These are phyloP conservation scores for Macrochelys suwanniensis DNA, from an alignment of 2,797 vertebrate genomes.

Conservation along the genomic window DNA sequence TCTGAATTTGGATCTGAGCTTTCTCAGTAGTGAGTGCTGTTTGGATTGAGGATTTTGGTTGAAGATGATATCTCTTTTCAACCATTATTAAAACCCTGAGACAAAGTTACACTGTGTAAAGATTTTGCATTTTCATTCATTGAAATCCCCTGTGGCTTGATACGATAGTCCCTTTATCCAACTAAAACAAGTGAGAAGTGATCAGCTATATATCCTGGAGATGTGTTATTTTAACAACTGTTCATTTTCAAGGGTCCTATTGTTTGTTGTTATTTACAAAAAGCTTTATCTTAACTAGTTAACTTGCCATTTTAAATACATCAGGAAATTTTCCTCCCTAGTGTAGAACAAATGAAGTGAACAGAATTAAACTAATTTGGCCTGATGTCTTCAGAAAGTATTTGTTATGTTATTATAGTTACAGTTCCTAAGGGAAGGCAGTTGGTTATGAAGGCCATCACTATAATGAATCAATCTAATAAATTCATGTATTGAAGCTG, in stretches of 20 bases:
- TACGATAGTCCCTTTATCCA: not conserved
- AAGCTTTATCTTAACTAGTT: constrained; percentile 46
- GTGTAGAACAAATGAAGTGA: not conserved
- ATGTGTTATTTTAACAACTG: constrained; percentile 12
- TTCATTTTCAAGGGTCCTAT: constrained; percentile 18
- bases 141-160: not conserved
- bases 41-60: not conserved
- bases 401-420: constrained; percentile 31
- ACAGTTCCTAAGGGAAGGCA: constrained; percentile 34
- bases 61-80: not conserved
- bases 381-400: constrained; percentile 33
- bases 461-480: constrained; percentile 26
- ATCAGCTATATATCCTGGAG: not conserved
- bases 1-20: not conserved
- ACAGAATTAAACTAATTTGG: constrained; percentile 11
- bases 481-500: constrained; percentile 45
- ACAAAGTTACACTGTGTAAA: not conserved
- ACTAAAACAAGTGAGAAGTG: not conserved
- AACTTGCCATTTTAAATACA: constrained; percentile 35
- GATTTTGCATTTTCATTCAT: not conserved
- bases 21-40: not conserved
- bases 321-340: constrained; percentile 15
- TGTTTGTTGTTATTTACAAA: constrained; percentile 26
- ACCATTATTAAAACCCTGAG: not conserved
- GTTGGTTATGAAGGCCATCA: constrained; percentile 31